These are phyloP conservation scores for Proterorhinus semilunaris DNA, from an alignment of 2,113 vertebrate species.

Conservation along the genomic window DNA sequence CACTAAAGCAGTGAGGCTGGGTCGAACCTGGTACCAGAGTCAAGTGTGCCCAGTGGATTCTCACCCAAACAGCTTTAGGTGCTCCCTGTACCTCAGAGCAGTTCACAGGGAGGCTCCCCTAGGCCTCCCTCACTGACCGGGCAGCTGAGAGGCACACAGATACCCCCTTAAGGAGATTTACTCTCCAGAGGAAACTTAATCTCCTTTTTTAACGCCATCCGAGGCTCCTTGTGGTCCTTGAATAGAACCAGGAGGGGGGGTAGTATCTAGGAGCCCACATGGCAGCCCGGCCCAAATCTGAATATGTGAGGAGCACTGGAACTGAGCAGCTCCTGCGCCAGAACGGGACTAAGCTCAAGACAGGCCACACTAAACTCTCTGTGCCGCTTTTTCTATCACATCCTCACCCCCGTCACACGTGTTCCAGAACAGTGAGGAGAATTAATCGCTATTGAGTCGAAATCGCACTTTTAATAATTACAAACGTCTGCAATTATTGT, in stretches of 20 bases:
- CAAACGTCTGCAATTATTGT: too few relatives aligned
- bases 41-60: slow-evolving; percentile 27
- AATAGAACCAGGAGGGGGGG: slow-evolving; percentile 68
- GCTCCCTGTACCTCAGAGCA: slow-evolving; percentile 27
- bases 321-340: slow-evolving; percentile 68
- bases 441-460: too few relatives aligned
- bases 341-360: slow-evolving; percentile 75
- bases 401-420: slow-evolving; percentile 38
- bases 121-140: slow-evolving; percentile 76
- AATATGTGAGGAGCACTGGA: slow-evolving; percentile 73
- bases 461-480: too few relatives aligned
- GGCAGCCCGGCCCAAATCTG: slow-evolving; percentile 77
- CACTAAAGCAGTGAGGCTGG: slow-evolving; percentile 28
- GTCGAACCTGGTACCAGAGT: slow-evolving; percentile 41
- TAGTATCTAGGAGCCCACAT: slow-evolving; percentile 79
- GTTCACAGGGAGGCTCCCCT: slow-evolving; percentile 62
- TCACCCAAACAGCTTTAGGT: slow-evolving; percentile 19
- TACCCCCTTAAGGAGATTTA: slow-evolving; percentile 82
- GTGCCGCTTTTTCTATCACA: slow-evolving; percentile 33
- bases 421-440: slow-evolving; percentile 23
- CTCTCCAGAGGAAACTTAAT: slow-evolving; percentile 82
- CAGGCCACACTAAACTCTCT: slow-evolving; percentile 64
- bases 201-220: slow-evolving; percentile 79
- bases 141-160: slow-evolving; percentile 78
- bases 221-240: slow-evolving; percentile 71